Conservation (phyloP, 1,140 invertebrate genomes). For the Caenorhabditis brenneri region DNA sequence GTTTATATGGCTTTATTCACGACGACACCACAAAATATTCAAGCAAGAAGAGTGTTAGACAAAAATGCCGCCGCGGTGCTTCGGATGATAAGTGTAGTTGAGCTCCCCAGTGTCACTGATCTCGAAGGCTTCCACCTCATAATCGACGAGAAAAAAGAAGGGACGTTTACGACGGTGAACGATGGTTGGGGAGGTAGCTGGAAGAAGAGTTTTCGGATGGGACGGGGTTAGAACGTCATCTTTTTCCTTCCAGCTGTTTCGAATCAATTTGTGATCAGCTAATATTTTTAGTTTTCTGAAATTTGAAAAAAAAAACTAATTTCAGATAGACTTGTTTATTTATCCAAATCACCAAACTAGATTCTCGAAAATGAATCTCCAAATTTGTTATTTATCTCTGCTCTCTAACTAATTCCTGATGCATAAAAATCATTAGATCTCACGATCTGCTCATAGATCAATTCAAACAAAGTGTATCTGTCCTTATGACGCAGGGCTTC, state of each 20-base stretch:
- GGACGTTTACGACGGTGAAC: conserved; percentile 7
- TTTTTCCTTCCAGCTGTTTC: background rate
- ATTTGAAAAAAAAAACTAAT: too few relatives aligned
- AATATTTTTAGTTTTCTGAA: too few relatives aligned
- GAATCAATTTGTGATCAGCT: too few relatives aligned
- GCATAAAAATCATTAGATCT: background rate
- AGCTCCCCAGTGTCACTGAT: conserved; percentile 34
- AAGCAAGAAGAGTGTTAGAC: background rate
- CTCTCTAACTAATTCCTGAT: too few relatives aligned
- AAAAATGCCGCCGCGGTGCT: background rate
- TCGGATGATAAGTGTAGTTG: conserved; percentile 40
- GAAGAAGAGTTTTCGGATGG: too few relatives aligned
- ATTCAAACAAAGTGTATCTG: background rate
- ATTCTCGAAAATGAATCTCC: too few relatives aligned
- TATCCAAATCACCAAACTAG: too few relatives aligned
- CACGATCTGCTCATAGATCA: background rate
- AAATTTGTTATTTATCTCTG: background rate
- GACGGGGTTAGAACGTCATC: too few relatives aligned
- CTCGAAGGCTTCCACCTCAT: conserved; percentile 11
- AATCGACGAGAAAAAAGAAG: conserved; percentile 29
- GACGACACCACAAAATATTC: background rate
- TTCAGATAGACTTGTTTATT: too few relatives aligned
- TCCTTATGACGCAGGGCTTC: background rate
- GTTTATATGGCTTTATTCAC: background rate
- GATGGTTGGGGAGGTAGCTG: background rate